Evolutionary conservation across 2,888 invertebrate genomes (phyloP).

Genomic region (Clusia tigrina): DNA sequence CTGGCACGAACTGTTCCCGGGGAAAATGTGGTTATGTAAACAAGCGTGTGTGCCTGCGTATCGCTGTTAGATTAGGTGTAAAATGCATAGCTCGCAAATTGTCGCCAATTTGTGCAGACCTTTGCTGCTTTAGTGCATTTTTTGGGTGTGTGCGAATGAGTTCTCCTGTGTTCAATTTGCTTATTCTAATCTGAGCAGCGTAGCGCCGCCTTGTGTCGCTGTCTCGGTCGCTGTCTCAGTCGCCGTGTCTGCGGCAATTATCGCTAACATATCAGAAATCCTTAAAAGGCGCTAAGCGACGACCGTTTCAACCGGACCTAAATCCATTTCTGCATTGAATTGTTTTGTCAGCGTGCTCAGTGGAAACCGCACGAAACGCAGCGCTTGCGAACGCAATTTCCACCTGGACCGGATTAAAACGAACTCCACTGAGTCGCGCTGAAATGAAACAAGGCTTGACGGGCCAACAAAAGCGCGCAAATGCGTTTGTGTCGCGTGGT

Average conservation of each 20-base stretch:
- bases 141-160: not conserved
- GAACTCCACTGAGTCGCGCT: not conserved
- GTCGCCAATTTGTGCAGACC: not conserved
- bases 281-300: slow-evolving; percentile 1
- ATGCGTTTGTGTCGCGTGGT: no score
- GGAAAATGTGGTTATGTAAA: no score
- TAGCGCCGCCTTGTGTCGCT: not conserved
- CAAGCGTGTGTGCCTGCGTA: no score
- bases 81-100: no score
- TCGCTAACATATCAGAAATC: slow-evolving; percentile 6
- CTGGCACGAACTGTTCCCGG: no score
- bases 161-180: not conserved
- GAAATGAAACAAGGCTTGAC: slow-evolving; percentile 4
- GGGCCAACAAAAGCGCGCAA: no score
- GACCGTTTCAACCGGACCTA: slow-evolving; percentile 23
- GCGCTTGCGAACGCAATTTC: slow-evolving; percentile 18
- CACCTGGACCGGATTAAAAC: slow-evolving; percentile 19
- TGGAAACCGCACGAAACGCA: slow-evolving; percentile 24
- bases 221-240: no score
- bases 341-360: slow-evolving; percentile 28
- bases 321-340: no score
- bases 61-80: no score
- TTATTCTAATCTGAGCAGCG: not conserved
- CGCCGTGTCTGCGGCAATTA: not conserved
- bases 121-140: not conserved